phyloP scores from a whole-genome alignment of 2,113 vertebrate species.

The Hippoglossus stenolepis region DNA sequence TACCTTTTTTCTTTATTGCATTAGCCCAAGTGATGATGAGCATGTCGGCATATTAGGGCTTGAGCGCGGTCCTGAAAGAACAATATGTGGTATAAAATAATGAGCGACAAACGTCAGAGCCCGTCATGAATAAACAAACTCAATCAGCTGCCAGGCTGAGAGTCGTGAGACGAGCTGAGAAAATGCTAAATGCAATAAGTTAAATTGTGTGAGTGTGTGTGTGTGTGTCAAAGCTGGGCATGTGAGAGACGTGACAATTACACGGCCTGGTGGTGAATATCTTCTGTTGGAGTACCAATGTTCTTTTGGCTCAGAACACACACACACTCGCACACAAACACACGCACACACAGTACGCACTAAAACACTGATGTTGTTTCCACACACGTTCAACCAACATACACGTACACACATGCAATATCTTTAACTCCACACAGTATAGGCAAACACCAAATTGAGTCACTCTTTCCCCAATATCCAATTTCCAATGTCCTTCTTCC shows the following conservation, averaged over 20 bases:
- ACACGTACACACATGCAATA: conserved; percentile 4
- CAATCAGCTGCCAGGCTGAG: conserved; percentile 10
- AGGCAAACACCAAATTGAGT: conserved; percentile 17
- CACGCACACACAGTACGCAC: not conserved
- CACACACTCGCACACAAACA: not conserved
- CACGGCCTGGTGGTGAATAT: conserved; percentile 14
- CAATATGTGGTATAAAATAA: conserved; percentile 42
- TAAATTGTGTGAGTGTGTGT: not conserved
- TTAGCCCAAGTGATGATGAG: conserved; percentile 5
- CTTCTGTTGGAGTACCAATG: conserved; percentile 10
- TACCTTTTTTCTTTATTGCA: conserved; percentile 9
- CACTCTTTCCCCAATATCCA: conserved; percentile 32
- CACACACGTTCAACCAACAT: not conserved
- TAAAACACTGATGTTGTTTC: not conserved
- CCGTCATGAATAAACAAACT: conserved; percentile 27
- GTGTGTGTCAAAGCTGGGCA: conserved; percentile 13
- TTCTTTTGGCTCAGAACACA: conserved; percentile 31
- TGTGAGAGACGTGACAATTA: conserved; percentile 41
- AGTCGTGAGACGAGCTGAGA: conserved; percentile 16
- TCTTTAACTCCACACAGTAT: not conserved
- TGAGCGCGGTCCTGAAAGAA: conserved; percentile 27
- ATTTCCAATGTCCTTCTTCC: conserved; percentile 41
- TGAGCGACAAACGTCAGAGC: conserved; percentile 22
- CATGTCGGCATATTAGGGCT: conserved; percentile 21
- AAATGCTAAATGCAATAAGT: not conserved